Evolutionary conservation across 1,140 invertebrate species (phyloP), one percentile per base, ranked within the genome.

Genomic region (Chironomus tepperi): DNA sequence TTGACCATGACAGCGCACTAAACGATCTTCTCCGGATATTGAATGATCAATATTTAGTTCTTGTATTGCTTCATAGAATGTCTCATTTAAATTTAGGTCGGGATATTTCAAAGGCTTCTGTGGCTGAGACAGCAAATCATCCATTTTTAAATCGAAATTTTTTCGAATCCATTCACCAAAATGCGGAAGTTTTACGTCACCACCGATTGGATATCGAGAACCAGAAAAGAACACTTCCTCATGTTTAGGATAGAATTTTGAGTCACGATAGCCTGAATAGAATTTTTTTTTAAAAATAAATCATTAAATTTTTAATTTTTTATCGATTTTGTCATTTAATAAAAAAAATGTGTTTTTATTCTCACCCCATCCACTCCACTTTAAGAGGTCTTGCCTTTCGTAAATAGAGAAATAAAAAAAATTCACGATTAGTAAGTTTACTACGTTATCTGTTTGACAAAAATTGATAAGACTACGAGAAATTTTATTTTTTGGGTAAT

Each of bases 361-460:
- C 7, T 57, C 47, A 57, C 97, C 97, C 97, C 97, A 99, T 65
- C 97, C 97, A 85, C 98, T 97, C 96, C 96, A 98, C 86, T 97
- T 98, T 7, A 98, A 83, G 16, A 93, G 79, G 16, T 94, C 87
- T 81, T 94, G 91, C 77, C 94, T 95, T 82, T 77, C 86, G 82
- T 77, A 75, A 73, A 43, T 64, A 42, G 7, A 74, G 75, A 72
- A n/a, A 12, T 43, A 7, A 75, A 21, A n/a, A n/a, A 57, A 57
- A 2, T n/a, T 2, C 1, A 34, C 24, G 24, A 34, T 34, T 34
- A 34, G n/a, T n/a, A n/a, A n/a, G 24, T 34, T 34, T 34, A 34
- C 24, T 34, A 5, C 24, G 24, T 34, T 34, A 34, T 34, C 24
- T 34, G 24, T 57, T 57, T 57, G 47, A 12, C 47, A 57, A 57